Evolutionary conservation across 2,797 vertebrate species (phyloP).

Genomic region (Phataginus tetradactyla): DNA sequence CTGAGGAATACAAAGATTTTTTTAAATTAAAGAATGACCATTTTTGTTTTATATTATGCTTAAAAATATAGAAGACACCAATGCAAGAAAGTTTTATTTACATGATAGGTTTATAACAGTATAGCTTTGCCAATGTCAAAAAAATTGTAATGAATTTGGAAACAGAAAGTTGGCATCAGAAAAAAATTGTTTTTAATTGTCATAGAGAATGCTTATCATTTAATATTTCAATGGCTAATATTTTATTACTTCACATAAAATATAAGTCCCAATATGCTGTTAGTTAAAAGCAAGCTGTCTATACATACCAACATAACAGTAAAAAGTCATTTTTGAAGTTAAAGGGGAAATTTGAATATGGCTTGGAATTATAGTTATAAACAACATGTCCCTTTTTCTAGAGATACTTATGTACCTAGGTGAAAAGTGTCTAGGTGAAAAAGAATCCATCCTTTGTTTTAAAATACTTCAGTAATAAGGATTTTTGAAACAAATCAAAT

Average conservation of each 20-base stretch:
- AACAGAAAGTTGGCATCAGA: neutral
- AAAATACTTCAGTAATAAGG: neutral
- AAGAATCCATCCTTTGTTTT: neutral
- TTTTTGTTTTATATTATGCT: slow-evolving; percentile 21
- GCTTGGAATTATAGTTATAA: slow-evolving; percentile 12
- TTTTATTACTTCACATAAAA: slow-evolving; percentile 49
- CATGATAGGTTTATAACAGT: neutral
- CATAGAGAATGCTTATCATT: neutral
- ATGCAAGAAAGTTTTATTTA: slow-evolving; percentile 53
- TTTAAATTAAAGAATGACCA: neutral
- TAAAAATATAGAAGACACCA: slow-evolving; percentile 2
- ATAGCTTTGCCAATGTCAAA: neutral
- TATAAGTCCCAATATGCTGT: neutral
- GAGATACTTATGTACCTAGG: neutral
- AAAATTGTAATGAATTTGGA: slow-evolving; percentile 40
- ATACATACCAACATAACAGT: neutral
- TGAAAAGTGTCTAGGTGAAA: neutral
- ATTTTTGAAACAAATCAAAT: slow-evolving; percentile 31
- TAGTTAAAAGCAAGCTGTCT: slow-evolving; percentile 36
- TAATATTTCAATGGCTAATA: slow-evolving; percentile 19
- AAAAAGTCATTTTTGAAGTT: slow-evolving; percentile 30
- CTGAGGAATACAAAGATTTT: neutral
- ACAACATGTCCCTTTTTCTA: slow-evolving; percentile 8
- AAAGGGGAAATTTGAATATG: neutral
- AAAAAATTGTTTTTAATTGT: neutral